These are phyloP conservation scores for Branchellion lobata DNA, from an alignment of 2,888 invertebrate species.

Conservation along the genomic window DNA sequence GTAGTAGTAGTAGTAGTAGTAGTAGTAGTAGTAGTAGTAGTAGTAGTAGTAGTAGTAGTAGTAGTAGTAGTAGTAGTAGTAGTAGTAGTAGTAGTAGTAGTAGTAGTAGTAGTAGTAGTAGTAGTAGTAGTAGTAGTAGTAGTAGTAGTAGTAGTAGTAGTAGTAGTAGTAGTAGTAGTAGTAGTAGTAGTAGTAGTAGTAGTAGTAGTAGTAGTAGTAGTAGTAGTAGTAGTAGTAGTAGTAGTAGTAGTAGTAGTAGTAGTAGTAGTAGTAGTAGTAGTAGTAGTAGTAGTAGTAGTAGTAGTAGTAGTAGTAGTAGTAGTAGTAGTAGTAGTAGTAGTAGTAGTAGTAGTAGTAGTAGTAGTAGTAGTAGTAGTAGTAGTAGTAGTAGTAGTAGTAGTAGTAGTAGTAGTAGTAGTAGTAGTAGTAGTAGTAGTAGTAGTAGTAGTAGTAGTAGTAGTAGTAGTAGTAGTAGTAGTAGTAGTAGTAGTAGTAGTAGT, in stretches of 20 bases:
- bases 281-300: constrained; percentile 24
- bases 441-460: constrained; percentile 28
- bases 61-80: too few species aligned
- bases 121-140: too few species aligned
- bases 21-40: too few species aligned
- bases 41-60: too few species aligned
- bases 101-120: too few species aligned
- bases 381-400: constrained; percentile 31
- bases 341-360: constrained; percentile 31
- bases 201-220: constrained; percentile 33
- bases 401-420: constrained; percentile 30
- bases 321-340: constrained; percentile 31
- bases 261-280: constrained; percentile 30
- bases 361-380: constrained; percentile 28
- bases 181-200: constrained; percentile 23
- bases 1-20: too few species aligned
- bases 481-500: constrained; percentile 30
- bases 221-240: constrained; percentile 32
- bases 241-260: constrained; percentile 23
- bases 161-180: too few species aligned
- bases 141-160: too few species aligned
- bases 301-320: constrained; percentile 31
- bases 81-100: too few species aligned
- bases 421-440: constrained; percentile 28
- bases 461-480: constrained; percentile 31